Base-by-base conservation (phyloP, 64 coral and sea anemone species). In the Porites australiensis region DNA sequence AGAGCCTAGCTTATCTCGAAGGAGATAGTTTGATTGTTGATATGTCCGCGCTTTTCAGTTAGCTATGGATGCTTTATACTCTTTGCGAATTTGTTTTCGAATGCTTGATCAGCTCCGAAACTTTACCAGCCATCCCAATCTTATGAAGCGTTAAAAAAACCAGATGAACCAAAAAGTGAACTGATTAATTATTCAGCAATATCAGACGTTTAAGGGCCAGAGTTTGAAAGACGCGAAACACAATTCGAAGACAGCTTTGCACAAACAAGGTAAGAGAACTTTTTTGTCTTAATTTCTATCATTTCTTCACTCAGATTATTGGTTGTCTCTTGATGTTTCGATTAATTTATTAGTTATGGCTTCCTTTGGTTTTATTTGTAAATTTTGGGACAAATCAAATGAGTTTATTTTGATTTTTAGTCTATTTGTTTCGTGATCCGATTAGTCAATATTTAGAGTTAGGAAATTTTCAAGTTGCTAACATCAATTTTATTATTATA, bases 61-160 rank as follows among this genome's bases (percentile, higher is more conserved):
- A 10, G 65, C 61, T 3, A 68, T 68, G 45, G 43, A 84, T 12
- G 4, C 13, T 81, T 37, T 44, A 27, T 50, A 2, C 19, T 45
- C 62, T 3, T 3, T 66, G 45, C 18, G 4, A 50, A 48, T 13
- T n/a, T 84, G 62, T 18, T 67, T 45, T 68, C 13, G 81, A 69
- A 84, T 84, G 61, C 61, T 84, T 84, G 46, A 84, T 68, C 81
- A 84, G 44, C 64, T 84, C 69, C 47, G 45, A 49, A 16, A 45
- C 81, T 84, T 46, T 84, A 84, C 81, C 81, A 84, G 81, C 81
- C 45, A n/a, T 45, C 45, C 19, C 13, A 21, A 84, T 61, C 62
- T 84, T 20, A 2, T 84, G 81, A 84, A 84, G 81, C 81, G 81
- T 84, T 84, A 84, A 84, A 68, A 37, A 67, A 63, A 84, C 81